Conservation (phyloP, 1,140 invertebrate species). For the Sinonovacula constricta region DNA sequence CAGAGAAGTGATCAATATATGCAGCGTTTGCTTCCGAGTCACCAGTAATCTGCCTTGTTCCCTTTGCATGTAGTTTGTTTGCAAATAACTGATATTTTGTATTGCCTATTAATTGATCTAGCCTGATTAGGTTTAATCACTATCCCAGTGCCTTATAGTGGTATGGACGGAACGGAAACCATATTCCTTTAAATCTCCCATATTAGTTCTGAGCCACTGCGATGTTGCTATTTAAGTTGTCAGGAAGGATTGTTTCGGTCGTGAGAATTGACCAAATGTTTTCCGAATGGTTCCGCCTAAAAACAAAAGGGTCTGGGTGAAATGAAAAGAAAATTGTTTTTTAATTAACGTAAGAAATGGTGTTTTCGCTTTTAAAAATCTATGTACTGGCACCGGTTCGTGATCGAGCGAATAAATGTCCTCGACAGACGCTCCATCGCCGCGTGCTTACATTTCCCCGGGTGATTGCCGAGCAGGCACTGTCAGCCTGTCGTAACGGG, state of each 20-base stretch:
- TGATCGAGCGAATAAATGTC: background rate
- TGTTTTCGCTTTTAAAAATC: background rate
- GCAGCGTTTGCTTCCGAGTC: no score
- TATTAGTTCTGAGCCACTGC: no score
- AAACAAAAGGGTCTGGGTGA: background rate
- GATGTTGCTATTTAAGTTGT: no score
- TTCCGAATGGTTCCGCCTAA: background rate
- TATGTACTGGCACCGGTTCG: background rate
- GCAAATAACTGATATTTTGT: no score
- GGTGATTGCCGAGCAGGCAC: background rate
- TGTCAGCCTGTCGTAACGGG: background rate
- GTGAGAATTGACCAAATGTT: background rate
- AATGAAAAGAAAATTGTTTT: background rate
- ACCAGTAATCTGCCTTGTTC: no score
- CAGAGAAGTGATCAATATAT: no score
- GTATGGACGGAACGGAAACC: no score
- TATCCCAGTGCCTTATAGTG: no score
- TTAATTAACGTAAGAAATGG: background rate
- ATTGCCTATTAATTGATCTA: no score
- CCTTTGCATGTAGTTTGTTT: no score
- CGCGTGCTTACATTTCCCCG: background rate
- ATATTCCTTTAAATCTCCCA: no score
- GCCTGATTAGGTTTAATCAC: no score
- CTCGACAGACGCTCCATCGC: background rate
- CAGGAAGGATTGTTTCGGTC: background rate